Conservation (phyloP, 2,797 vertebrate species). For the Pipistrellus kuhlii region DNA sequence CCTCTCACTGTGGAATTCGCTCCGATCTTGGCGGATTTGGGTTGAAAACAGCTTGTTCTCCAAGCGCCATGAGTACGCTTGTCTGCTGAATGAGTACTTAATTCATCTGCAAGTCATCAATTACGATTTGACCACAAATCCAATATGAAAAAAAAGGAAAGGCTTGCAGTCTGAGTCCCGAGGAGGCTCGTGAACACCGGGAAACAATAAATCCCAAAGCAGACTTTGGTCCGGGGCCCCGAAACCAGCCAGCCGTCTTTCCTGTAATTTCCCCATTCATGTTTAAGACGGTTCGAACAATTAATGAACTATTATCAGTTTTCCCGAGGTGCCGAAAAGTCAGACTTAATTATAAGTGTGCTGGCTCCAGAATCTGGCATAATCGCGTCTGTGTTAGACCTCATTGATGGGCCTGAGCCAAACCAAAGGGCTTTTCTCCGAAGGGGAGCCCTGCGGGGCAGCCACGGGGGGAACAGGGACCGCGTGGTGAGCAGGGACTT, state of each 20-base stretch:
- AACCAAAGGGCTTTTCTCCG: conserved; percentile 25
- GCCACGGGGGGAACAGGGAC: background rate
- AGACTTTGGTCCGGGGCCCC: background rate
- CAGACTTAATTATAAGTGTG: background rate
- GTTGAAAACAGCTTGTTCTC: background rate
- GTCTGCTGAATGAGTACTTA: background rate
- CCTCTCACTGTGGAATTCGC: background rate
- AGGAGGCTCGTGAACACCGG: background rate
- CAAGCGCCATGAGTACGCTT: background rate
- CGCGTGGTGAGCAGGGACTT: fast-evolving
- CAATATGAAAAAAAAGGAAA: background rate
- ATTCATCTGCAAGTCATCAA: background rate
- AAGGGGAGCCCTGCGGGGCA: background rate
- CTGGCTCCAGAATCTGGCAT: background rate
- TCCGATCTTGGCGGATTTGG: background rate
- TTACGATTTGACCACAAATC: background rate
- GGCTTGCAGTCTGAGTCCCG: background rate
- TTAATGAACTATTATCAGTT: background rate
- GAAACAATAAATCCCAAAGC: conserved; percentile 12
- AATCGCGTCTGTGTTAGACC: background rate
- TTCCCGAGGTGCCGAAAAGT: conserved; percentile 5
- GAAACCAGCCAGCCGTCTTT: background rate
- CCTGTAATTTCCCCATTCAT: background rate
- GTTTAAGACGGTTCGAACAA: conserved; percentile 37
- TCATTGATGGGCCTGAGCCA: background rate